Evolutionary conservation across 2,113 vertebrate species (phyloP), one percentile per base, ranked within the genome.

Genomic region (Garra rufa): DNA sequence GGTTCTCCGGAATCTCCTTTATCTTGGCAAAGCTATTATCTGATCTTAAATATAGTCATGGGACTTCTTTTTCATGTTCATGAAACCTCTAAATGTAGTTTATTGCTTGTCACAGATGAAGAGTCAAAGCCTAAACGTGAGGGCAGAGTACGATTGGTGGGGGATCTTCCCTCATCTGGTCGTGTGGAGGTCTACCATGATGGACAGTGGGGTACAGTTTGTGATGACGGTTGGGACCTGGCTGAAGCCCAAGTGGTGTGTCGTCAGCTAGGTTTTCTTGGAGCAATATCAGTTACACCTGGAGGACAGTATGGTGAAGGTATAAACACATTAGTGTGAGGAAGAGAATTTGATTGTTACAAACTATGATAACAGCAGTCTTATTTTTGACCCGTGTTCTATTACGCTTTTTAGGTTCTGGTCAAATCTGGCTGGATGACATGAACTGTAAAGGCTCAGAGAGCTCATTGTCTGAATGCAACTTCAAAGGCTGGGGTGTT

Each of bases 341-440:
- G 11, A 6, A 73, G n/a, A 73, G 11, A 46, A 73, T 46, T 73
- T 44, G 13, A 73, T n/a, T 13, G 5, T 24, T 71, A 10, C 5
- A 43, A 1, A 14, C 41, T 71, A 21, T 38, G 17, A 69, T 69
- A 69, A 69, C 8, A 69, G 21, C 9, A 41, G 19, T 41, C 1
- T 13, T 41, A 41, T 13, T n/a, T 73, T 73, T 28, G 26, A 26
- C 24, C 11, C 0, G 6, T 44, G 13, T 44, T 43, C 69, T 26
- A 2, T 71, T 44, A 15, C 26, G 41, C 6, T 75, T 30, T 41
- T 15, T 7, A 85, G 95, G 85, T 0, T 63, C 91, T 78, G 94
- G 94, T 28, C 90, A 86, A 0, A 85, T 96, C 85, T 94, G 95
- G 95, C 86, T 96, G 76, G 95, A 96, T 41, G 94, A 96, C 1